Base-by-base conservation (phyloP, 2,888 invertebrate species). In the Leptopilina myrica region DNA sequence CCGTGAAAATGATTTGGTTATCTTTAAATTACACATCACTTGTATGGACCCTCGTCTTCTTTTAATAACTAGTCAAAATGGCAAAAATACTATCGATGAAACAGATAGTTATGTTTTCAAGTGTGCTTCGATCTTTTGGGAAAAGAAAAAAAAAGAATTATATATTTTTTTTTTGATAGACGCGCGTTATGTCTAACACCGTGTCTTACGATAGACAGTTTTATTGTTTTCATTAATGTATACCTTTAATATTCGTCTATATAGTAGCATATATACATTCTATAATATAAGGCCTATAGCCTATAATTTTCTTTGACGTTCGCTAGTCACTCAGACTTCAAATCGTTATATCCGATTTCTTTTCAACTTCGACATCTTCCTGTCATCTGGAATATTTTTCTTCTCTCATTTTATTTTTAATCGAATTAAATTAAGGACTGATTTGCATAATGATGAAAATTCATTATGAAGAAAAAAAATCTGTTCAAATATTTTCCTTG, bases 61-160 rank as follows among this genome's bases (percentile, higher is more conserved):
- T 80, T 77, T 82, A 82, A 82, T 79, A 82, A 78, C 67, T 33
- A 77, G 64, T 76, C 77, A 66, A 77, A 64, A 75, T 66, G 33
- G 80, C 64, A 80, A 76, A 80, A 82, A 80, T 76, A 65, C 76
- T 76, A 79, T 80, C 82, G 78, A 81, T 78, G 79, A 77, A 80
- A 81, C 78, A 69, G 76, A 84, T 82, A 78, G 78, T 80, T 79
- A 82, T 79, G 73, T 56, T 73, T 73, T 73, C 33, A 73, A 73
- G 53, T 33, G 53, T 33, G 69, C 69, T 73, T 73, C 73, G 56
- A 73, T 73, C 56, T 26, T 53, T 43, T 8, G 7, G 8, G 33
- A 14, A 26, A 73, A 33, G 40, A 73, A 73, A 62, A 33, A 33
- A 33, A 33, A 33, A 33, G 33, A 33, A 33, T 59, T 33, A 33